These are phyloP conservation scores for Chelonia mydas DNA, from an alignment of 2,797 vertebrate genomes.

Conservation along the genomic window DNA sequence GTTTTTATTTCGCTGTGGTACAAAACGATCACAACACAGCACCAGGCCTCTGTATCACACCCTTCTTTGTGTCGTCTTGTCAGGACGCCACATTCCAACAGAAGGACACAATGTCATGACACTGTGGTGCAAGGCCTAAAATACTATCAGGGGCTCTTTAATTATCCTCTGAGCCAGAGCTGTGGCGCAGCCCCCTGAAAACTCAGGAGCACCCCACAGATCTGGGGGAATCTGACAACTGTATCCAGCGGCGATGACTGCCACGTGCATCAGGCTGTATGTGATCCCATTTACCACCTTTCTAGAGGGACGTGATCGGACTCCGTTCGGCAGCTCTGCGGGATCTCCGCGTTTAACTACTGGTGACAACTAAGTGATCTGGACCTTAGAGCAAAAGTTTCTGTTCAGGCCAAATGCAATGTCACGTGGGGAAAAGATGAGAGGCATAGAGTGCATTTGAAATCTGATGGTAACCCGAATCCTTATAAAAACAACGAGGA, in stretches of 20 bases:
- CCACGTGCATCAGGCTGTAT: background rate
- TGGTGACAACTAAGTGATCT: background rate
- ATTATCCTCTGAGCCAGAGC: background rate
- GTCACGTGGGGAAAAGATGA: background rate
- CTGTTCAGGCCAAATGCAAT: background rate
- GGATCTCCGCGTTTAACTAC: background rate
- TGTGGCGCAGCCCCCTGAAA: background rate
- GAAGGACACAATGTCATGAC: background rate
- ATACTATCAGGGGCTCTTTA: background rate
- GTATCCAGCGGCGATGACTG: background rate
- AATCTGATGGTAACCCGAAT: background rate
- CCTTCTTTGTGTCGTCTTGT: accelerated
- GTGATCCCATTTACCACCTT: background rate
- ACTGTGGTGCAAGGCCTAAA: background rate
- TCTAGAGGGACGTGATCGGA: background rate
- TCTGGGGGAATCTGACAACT: background rate
- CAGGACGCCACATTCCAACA: background rate
- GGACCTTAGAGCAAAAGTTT: background rate
- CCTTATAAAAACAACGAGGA: background rate
- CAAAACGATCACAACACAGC: background rate
- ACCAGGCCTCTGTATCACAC: background rate
- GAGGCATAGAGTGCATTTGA: background rate
- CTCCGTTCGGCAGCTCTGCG: background rate
- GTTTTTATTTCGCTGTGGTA: background rate
- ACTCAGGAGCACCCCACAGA: background rate